A percentile compares a stretch with the other conserved stretches of the same genome.
phyloP scores from a whole-genome alignment of 1,140 invertebrate species.

The Ostrea denselamellosa region DNA sequence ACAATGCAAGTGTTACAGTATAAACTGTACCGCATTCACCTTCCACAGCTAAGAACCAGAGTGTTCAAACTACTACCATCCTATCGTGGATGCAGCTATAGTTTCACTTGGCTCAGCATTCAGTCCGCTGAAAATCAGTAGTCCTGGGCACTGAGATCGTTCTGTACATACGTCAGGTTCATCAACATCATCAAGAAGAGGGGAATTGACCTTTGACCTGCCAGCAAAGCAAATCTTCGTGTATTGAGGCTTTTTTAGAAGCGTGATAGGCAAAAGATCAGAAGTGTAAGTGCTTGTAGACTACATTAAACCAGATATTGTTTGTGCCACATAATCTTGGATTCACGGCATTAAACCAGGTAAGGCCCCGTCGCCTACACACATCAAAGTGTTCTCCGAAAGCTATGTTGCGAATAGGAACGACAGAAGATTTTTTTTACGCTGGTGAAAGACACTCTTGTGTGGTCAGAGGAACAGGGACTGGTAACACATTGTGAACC shows the following conservation, averaged over 20 bases:
- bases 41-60: constrained; percentile 43
- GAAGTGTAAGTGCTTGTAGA: constrained; percentile 52
- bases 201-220: not conserved
- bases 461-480: constrained; percentile 42
- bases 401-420: constrained; percentile 43
- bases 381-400: constrained; percentile 45
- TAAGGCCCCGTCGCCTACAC: not conserved
- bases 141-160: not conserved
- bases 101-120: constrained; percentile 24
- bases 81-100: constrained; percentile 17
- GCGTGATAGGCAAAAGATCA: constrained; percentile 52
- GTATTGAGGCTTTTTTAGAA: constrained; percentile 54
- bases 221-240: constrained; percentile 41
- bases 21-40: constrained; percentile 41
- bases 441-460: constrained; percentile 30
- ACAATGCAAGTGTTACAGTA: constrained; percentile 52
- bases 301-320: constrained; percentile 57
- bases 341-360: too few relatives aligned
- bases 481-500: too few relatives aligned
- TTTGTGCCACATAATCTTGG: constrained; percentile 61
- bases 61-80: constrained; percentile 42
- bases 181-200: constrained; percentile 36
- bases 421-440: constrained; percentile 45
- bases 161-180: not conserved
- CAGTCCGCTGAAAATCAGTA: constrained; percentile 49